phyloP scores from a whole-genome alignment of 2,113 vertebrate genomes.

The Tretioscincus oriximinensis region DNA sequence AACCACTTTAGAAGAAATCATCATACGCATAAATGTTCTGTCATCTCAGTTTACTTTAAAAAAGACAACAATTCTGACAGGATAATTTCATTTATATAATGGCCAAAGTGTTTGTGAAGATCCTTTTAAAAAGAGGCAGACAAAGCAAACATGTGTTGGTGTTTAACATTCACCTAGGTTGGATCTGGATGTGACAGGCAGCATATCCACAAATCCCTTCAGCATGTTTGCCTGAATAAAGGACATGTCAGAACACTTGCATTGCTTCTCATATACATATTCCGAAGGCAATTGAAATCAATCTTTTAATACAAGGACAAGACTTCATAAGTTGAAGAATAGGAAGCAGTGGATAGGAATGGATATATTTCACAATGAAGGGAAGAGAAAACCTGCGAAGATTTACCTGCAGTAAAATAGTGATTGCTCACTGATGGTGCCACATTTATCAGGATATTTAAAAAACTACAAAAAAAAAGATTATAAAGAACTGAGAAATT shows the following conservation, averaged over 20 bases:
- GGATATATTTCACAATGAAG: too few species aligned
- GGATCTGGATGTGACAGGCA: background rate
- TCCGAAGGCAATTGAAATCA: background rate
- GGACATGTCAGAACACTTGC: background rate
- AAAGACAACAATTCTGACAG: background rate
- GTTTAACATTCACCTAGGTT: background rate
- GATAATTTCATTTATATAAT: background rate
- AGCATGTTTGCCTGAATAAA: background rate
- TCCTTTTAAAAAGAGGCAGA: background rate
- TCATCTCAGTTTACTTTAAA: background rate
- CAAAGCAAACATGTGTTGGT: background rate
- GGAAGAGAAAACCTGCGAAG: too few species aligned
- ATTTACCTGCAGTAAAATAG: too few species aligned
- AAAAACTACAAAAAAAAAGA: too few species aligned
- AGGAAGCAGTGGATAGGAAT: too few species aligned
- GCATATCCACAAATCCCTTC: background rate
- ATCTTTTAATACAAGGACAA: too few species aligned
- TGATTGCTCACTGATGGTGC: too few species aligned
- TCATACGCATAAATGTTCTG: background rate
- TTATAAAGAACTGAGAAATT: too few species aligned
- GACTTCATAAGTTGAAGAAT: too few species aligned
- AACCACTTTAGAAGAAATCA: background rate
- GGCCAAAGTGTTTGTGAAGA: background rate
- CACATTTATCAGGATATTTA: too few species aligned
- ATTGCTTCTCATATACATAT: background rate